Conservation (phyloP, 2,113 vertebrate genomes). For the Alligator sinensis region DNA sequence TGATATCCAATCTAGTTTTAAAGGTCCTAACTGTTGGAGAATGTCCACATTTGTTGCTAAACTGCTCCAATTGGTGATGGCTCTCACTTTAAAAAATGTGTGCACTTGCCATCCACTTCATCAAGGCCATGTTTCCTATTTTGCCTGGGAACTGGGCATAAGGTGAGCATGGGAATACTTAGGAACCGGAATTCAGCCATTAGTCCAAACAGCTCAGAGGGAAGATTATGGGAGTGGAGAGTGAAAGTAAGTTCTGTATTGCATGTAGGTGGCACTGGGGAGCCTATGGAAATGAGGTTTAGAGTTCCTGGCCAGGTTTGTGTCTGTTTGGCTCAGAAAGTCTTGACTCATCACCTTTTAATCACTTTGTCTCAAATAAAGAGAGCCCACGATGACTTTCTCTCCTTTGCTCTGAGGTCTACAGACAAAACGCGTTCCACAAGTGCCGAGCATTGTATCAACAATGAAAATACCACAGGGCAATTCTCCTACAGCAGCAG, state of each 20-base stretch:
- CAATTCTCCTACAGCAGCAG: neutral
- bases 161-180: neutral
- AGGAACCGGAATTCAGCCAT: neutral
- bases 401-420: neutral
- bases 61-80: neutral
- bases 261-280: neutral
- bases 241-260: neutral
- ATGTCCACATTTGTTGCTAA: neutral
- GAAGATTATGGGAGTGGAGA: neutral
- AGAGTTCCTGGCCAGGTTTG: neutral
- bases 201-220: neutral
- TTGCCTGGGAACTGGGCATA: neutral
- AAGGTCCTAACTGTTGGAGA: no score
- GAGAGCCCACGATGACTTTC: neutral
- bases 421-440: neutral
- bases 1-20: no score
- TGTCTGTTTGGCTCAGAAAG: neutral
- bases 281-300: neutral
- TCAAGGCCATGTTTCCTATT: neutral
- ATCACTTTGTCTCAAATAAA: neutral
- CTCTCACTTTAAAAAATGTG: neutral
- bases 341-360: neutral
- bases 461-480: neutral
- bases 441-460: neutral
- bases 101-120: neutral